Evolutionary conservation across 2,888 invertebrate species (phyloP).

Genomic region (Volucella zonaria): DNA sequence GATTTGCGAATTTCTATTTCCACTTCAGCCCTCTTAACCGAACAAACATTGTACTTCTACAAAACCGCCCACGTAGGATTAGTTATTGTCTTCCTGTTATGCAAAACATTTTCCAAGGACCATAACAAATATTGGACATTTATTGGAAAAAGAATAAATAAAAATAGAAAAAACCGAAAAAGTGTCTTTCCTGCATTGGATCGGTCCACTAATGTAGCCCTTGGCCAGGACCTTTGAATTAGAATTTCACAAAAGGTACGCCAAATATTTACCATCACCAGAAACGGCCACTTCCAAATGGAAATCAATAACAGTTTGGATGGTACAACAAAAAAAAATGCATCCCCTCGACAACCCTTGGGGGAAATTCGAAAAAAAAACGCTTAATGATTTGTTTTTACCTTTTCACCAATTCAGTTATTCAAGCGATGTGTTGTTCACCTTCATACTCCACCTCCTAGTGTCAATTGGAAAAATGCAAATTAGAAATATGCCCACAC

Average conservation of each 20-base stretch:
- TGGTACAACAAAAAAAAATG: slow-evolving; percentile 58
- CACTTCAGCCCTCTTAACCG: background rate
- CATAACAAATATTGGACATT: slow-evolving; percentile 68
- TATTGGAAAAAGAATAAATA: slow-evolving; percentile 46
- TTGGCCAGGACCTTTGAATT: slow-evolving; percentile 49
- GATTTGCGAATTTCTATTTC: no score
- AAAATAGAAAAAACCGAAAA: no score
- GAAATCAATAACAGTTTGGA: slow-evolving; percentile 73
- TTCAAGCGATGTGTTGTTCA: background rate
- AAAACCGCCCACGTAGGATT: slow-evolving; percentile 13
- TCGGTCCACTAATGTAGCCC: slow-evolving; percentile 24
- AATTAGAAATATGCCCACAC: slow-evolving; percentile 73
- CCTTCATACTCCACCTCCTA: slow-evolving; percentile 33
- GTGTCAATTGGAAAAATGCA: slow-evolving; percentile 73
- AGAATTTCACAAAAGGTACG: slow-evolving; percentile 71
- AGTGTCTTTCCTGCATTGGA: slow-evolving; percentile 25
- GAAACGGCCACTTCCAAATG: slow-evolving; percentile 64
- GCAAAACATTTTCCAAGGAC: slow-evolving; percentile 42
- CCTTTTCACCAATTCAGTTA: slow-evolving; percentile 31
- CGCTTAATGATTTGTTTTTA: slow-evolving; percentile 71
- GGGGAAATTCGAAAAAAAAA: slow-evolving; percentile 56
- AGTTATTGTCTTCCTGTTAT: slow-evolving; percentile 39
- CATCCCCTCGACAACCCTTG: slow-evolving; percentile 9
- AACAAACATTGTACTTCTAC: slow-evolving; percentile 14
- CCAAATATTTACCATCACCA: slow-evolving; percentile 68